Evolutionary conservation across 2,888 invertebrate species (phyloP).

Genomic region (Miltochrista miniata): DNA sequence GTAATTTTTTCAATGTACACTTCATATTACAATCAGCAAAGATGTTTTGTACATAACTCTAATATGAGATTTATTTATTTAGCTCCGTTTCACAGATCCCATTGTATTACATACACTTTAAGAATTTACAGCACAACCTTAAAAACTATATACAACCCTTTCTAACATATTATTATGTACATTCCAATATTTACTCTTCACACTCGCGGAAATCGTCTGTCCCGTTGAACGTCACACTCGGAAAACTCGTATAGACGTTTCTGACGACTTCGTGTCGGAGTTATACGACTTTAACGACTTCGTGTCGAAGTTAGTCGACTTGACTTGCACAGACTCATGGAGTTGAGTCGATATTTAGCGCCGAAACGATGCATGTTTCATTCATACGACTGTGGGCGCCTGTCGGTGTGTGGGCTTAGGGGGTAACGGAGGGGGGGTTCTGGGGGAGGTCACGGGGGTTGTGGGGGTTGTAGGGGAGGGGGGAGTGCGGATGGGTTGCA

Average conservation of each 20-base stretch:
- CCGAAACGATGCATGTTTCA: background rate
- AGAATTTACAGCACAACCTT: background rate
- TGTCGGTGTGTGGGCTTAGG: conserved; percentile 60
- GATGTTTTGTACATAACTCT: conserved; percentile 35
- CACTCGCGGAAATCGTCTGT: background rate
- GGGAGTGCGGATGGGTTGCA: conserved; percentile 38
- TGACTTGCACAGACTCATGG: conserved; percentile 1
- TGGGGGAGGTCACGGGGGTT: conserved; percentile 58
- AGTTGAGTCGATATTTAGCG: conserved; percentile 5
- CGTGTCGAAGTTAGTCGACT: background rate
- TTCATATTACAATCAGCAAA: background rate
- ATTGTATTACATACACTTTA: background rate
- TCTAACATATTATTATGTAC: conserved; percentile 5
- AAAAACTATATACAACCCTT: background rate
- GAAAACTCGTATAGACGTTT: conserved; percentile 1
- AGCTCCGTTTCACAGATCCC: conserved; percentile 4
- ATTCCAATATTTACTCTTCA: background rate
- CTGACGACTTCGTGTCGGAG: conserved; percentile 3
- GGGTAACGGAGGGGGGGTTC: conserved; percentile 68
- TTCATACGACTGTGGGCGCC: conserved; percentile 62
- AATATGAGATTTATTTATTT: conserved; percentile 32
- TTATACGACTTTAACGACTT: conserved; percentile 5
- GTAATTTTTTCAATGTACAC: conserved; percentile 10
- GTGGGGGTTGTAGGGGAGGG: conserved; percentile 65
- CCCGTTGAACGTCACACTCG: background rate